phyloP scores from a whole-genome alignment of 2,113 vertebrate genomes.

The Lasiurus borealis region DNA sequence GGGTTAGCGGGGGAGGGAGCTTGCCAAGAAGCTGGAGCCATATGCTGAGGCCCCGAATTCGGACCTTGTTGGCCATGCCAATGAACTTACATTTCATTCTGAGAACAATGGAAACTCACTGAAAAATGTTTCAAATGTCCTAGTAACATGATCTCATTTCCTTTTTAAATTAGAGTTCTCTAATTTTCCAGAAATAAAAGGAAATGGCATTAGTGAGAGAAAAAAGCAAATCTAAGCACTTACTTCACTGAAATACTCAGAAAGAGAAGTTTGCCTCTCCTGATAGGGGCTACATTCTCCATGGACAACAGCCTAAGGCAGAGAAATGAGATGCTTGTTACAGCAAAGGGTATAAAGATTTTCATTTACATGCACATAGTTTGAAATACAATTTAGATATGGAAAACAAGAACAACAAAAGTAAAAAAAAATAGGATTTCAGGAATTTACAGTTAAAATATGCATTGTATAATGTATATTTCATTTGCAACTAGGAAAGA shows the following conservation, averaged over 20 bases:
- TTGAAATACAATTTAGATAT: background rate
- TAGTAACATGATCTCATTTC: background rate
- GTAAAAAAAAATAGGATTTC: background rate
- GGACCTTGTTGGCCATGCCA: background rate
- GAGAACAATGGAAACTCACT: background rate
- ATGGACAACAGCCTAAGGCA: background rate
- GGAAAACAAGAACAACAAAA: background rate
- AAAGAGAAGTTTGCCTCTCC: background rate
- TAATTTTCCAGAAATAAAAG: constrained; percentile 17
- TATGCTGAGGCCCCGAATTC: background rate
- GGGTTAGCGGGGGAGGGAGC: too few relatives aligned
- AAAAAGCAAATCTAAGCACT: constrained; percentile 6
- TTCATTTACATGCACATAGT: background rate
- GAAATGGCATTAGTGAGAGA: constrained; percentile 18
- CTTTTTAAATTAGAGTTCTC: background rate
- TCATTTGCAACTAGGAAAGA: background rate
- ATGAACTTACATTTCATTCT: background rate
- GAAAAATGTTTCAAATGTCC: background rate
- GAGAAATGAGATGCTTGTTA: background rate
- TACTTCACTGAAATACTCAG: background rate
- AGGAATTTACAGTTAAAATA: constrained; percentile 7
- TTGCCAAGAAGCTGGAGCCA: background rate
- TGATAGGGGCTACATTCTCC: background rate
- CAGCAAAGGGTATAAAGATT: background rate
- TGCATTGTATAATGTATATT: background rate